Evolutionary conservation across 1,140 invertebrate species (phyloP), one percentile per base, ranked within the genome.

Genomic region (Formica exsecta): DNA sequence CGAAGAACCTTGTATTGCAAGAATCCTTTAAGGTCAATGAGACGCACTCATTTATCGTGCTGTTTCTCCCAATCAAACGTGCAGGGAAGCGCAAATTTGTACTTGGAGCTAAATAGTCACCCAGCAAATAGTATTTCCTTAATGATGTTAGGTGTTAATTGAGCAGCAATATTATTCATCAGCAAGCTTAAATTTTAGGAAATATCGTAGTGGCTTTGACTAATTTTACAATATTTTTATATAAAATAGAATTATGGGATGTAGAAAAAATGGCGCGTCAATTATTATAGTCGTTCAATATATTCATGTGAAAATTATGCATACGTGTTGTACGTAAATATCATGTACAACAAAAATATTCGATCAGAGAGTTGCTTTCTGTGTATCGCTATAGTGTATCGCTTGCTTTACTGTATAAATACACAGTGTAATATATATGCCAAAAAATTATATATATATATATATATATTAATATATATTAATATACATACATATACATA

Each of bases 331-430:
- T 36, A 36, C n/a, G 44, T 68, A n/a, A 41, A 70, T 29, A 11
- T 38, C 36, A 79, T 2, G 9, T 51, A 19, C 13, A 54, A 8
- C 38, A 38, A 54, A 44, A 36, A 22, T 68, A 48, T 2, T 54
- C 8, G 48, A 41, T 65, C 25, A 41, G 22, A 57, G 32, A 65
- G 13, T 70, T 59, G 32, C 84, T 88, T 89, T 73, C 9, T 74
- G 71, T 74, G 59, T 3, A 59, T 59, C 57, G 57, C 57, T 22
- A 59, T 22, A 2, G 57, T 74, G 85, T 79, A 54, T 86, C 22
- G 88, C 88, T 86, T 51, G 86, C 86, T 88, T 87, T 59, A 68
- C 70, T 44, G 83, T 79, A 64, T 73, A 85, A 61, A 84, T 74
- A 59, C 38, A 51, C 16, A 51, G 48, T 65, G 51, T 74, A 62